A percentile compares a stretch with the other conserved stretches of the same genome.
Evolutionary conservation across 1,140 invertebrate species (phyloP).

Genomic region (Panonychus citri): DNA sequence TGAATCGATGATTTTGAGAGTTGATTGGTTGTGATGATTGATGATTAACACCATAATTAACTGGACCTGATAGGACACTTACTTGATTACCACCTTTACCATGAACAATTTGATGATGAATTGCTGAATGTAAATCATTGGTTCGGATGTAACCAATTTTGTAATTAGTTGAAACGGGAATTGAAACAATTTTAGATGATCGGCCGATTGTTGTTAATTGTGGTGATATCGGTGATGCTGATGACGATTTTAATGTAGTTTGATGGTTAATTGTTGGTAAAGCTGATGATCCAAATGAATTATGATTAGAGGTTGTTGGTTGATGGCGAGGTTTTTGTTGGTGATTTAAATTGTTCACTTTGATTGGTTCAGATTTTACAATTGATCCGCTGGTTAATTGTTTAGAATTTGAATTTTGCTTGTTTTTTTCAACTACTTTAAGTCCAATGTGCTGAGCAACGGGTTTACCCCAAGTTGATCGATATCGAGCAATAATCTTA

Average conservation of each 20-base stretch:
- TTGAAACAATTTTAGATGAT: background rate
- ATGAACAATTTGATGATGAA: background rate
- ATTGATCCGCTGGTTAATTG: background rate
- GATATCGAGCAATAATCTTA: conserved; percentile 5
- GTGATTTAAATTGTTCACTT: background rate
- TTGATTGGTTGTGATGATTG: background rate
- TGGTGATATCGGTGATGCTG: background rate
- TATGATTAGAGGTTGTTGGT: background rate
- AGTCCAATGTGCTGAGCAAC: conserved; percentile 8
- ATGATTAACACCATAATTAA: background rate
- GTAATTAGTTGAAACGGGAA: background rate
- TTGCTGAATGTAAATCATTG: conserved; percentile 2
- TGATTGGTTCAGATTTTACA: background rate
- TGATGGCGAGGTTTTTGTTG: no score
- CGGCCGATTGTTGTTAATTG: background rate
- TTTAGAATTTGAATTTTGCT: background rate
- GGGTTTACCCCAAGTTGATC: conserved; percentile 6
- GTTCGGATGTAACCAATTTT: conserved; percentile 2
- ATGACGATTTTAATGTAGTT: background rate
- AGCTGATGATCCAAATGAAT: background rate
- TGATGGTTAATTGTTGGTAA: background rate
- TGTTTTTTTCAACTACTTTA: conserved; percentile 6
- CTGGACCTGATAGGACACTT: background rate
- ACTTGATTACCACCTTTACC: background rate
- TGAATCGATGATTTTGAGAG: background rate